A percentile compares a stretch with the other conserved stretches of the same genome.
Evolutionary conservation across 2,888 invertebrate species (phyloP).

Genomic region (Gastracanthus pulcherrimus): DNA sequence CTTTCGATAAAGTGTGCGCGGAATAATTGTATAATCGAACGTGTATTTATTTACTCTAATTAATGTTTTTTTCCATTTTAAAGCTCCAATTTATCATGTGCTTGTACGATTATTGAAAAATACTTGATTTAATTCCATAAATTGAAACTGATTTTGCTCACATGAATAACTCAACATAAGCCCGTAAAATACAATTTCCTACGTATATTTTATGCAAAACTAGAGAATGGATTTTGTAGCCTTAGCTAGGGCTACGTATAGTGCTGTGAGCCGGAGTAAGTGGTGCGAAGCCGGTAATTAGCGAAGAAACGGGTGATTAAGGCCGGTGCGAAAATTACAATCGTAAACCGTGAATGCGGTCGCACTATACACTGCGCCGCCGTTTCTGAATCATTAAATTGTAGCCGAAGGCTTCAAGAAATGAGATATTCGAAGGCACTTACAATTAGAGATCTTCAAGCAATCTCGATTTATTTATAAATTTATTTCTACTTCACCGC

Average conservation of each 20-base stretch:
- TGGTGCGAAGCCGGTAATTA: slow-evolving; percentile 38
- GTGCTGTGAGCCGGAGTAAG: not conserved
- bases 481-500: not conserved
- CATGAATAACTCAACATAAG: not conserved
- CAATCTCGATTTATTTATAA: slow-evolving; percentile 14
- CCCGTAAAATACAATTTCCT: not conserved
- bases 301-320: slow-evolving; percentile 44
- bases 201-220: slow-evolving; percentile 3
- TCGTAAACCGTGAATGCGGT: slow-evolving; percentile 47
- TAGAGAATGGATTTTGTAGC: not conserved
- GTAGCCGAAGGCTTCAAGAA: slow-evolving; percentile 36
- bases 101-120: not conserved
- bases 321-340: slow-evolving; percentile 49
- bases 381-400: slow-evolving; percentile 50
- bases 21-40: too few relatives aligned
- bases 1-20: not conserved
- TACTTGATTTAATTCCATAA: not conserved
- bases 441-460: slow-evolving; percentile 15
- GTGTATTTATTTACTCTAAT: too few relatives aligned
- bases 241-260: not conserved
- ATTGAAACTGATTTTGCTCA: not conserved
- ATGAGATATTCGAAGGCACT: slow-evolving; percentile 20
- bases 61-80: not conserved
- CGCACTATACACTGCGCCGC: slow-evolving; percentile 2
- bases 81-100: not conserved